phyloP scores from a whole-genome alignment of 2,113 vertebrate genomes.

The Chionomys nivalis region DNA sequence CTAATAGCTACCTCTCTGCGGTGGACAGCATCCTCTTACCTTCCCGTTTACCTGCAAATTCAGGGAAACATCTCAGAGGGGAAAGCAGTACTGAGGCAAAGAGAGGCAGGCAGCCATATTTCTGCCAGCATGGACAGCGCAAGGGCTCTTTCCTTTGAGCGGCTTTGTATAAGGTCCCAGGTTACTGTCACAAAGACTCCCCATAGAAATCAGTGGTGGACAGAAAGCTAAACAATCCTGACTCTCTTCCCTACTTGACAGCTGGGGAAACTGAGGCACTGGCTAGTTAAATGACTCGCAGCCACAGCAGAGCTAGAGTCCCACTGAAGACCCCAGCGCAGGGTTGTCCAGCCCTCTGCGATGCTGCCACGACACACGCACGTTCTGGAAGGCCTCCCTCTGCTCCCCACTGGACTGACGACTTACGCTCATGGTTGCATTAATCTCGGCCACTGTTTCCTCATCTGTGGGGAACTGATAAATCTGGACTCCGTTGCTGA shows the following conservation, averaged over 20 bases:
- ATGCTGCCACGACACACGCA: no score
- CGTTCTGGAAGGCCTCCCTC: not conserved
- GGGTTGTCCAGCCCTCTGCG: rapidly evolving
- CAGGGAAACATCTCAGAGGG: not conserved
- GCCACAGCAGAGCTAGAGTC: not conserved
- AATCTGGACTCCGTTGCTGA: slow-evolving; percentile 91
- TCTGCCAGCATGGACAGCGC: not conserved
- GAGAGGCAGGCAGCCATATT: not conserved
- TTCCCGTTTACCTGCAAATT: not conserved
- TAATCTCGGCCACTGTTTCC: slow-evolving; percentile 91
- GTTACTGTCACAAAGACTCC: not conserved
- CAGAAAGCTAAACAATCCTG: not conserved
- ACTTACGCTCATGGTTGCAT: slow-evolving; percentile 91
- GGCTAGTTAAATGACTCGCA: not conserved
- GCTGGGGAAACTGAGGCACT: not conserved
- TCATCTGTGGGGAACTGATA: slow-evolving; percentile 91
- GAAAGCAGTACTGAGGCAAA: not conserved
- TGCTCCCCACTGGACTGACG: rapidly evolving
- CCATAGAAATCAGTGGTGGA: not conserved
- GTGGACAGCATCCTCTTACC: not conserved
- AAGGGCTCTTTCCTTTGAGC: not conserved
- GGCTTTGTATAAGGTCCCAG: not conserved
- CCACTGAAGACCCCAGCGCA: rapidly evolving
- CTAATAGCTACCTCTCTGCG: not conserved
- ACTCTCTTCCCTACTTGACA: not conserved